Evolutionary conservation across 2,888 invertebrate species (phyloP).

Genomic region (Agriopis marginaria): DNA sequence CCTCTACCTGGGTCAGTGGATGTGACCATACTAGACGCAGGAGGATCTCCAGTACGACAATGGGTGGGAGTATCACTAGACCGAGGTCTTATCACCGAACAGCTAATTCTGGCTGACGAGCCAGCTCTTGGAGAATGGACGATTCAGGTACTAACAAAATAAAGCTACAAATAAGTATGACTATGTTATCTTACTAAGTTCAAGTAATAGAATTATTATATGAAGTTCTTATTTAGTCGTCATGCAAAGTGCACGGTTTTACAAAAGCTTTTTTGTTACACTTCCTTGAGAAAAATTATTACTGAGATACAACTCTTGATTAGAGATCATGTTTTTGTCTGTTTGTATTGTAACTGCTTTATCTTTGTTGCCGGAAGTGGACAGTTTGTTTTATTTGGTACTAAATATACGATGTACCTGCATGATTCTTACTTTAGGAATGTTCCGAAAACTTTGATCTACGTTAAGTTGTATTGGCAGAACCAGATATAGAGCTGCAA

Average conservation of each 20-base stretch:
- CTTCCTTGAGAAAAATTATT: slow-evolving; percentile 32
- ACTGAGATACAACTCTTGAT: slow-evolving; percentile 18
- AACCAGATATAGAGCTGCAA: background rate
- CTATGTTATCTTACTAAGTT: background rate
- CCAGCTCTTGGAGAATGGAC: slow-evolving; percentile 96
- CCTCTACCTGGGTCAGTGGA: slow-evolving; percentile 73
- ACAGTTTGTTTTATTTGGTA: slow-evolving; percentile 2
- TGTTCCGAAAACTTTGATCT: background rate
- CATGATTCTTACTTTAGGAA: slow-evolving; percentile 4
- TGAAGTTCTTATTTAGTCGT: slow-evolving; percentile 7
- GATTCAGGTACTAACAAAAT: slow-evolving; percentile 84
- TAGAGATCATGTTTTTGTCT: slow-evolving; percentile 14
- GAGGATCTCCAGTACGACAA: slow-evolving; percentile 93
- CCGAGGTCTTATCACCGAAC: slow-evolving; percentile 91
- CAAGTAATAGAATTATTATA: background rate
- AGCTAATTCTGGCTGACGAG: slow-evolving; percentile 91
- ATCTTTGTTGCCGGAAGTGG: slow-evolving; percentile 16
- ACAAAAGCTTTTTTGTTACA: slow-evolving; percentile 23
- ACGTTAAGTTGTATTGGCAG: too few species aligned
- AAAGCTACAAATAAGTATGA: background rate
- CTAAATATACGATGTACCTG: background rate
- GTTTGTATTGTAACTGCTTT: slow-evolving; percentile 3
- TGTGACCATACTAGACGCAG: slow-evolving; percentile 73
- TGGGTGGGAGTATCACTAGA: slow-evolving; percentile 89
- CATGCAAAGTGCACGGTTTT: slow-evolving; percentile 14